Conservation (phyloP, 1,140 invertebrate genomes). For the Temnothorax curvispinosus region DNA sequence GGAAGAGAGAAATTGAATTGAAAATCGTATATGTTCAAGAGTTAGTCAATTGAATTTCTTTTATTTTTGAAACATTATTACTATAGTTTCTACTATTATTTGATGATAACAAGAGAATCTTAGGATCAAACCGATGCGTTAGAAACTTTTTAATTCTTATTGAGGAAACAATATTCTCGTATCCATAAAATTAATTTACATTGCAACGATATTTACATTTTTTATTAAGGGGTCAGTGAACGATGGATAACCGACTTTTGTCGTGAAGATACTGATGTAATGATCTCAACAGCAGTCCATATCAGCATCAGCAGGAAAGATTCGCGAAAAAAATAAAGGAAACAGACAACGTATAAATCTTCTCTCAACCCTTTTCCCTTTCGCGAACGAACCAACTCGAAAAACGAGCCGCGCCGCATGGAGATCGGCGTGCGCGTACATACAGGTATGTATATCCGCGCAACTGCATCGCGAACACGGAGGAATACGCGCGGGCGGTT, state of each 20-base stretch:
- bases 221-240: not conserved
- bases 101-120: too few relatives aligned
- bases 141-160: not conserved
- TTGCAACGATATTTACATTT: not conserved
- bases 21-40: too few relatives aligned
- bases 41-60: not conserved
- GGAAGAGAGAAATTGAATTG: not conserved
- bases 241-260: not conserved
- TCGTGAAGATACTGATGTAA: constrained; percentile 24
- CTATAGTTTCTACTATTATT: not conserved
- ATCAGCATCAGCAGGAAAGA: not conserved
- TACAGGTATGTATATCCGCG: not conserved
- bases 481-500: constrained; percentile 41
- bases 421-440: constrained; percentile 34
- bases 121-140: not conserved
- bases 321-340: not conserved
- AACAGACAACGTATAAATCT: constrained; percentile 40
- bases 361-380: not conserved
- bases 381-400: constrained; percentile 36
- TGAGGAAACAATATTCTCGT: not conserved
- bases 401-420: constrained; percentile 46
- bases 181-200: not conserved
- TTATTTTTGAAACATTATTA: not conserved
- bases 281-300: not conserved
- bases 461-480: constrained; percentile 51